Evolutionary conservation across 2,113 vertebrate genomes (phyloP).

Genomic region (Callopanchax toddi): DNA sequence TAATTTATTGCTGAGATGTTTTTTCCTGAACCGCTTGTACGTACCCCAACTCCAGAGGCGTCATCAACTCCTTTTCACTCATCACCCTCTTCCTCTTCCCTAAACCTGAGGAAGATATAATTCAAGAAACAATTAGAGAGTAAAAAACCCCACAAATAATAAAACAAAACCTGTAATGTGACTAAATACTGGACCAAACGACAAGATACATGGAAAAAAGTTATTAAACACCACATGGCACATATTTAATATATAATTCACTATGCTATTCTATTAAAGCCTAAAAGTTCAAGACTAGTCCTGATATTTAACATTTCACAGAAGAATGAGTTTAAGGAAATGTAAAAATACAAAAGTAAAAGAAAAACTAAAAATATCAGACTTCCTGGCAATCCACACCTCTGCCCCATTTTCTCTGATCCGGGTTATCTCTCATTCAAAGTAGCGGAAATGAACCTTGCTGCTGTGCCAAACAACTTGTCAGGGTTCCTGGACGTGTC

Average conservation of each 20-base stretch:
- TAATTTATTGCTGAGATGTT: no score
- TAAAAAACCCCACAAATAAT: slow-evolving; percentile 19
- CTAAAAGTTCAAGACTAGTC: neutral
- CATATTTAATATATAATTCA: slow-evolving; percentile 2
- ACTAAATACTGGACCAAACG: slow-evolving; percentile 2
- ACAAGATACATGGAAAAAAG: neutral
- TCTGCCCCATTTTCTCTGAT: slow-evolving; percentile 48
- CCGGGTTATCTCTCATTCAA: slow-evolving; percentile 48
- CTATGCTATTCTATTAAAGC: neutral
- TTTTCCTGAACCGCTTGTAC: slow-evolving; percentile 55
- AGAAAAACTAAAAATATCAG: slow-evolving; percentile 41
- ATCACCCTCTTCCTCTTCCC: slow-evolving; percentile 91
- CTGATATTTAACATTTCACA: neutral
- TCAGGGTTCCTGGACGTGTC: slow-evolving; percentile 51
- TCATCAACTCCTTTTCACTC: slow-evolving; percentile 89
- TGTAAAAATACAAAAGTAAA: neutral
- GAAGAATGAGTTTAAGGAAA: neutral
- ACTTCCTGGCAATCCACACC: slow-evolving; percentile 34
- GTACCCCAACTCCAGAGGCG: slow-evolving; percentile 94
- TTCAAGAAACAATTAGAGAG: slow-evolving; percentile 36
- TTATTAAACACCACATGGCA: no score
- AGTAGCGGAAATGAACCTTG: slow-evolving; percentile 44
- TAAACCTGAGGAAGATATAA: slow-evolving; percentile 79
- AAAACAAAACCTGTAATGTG: slow-evolving; percentile 6
- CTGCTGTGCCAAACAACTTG: slow-evolving; percentile 60